These are phyloP conservation scores for Rhizoglyphus robini DNA, from an alignment of 1,140 invertebrate species.

Conservation along the genomic window DNA sequence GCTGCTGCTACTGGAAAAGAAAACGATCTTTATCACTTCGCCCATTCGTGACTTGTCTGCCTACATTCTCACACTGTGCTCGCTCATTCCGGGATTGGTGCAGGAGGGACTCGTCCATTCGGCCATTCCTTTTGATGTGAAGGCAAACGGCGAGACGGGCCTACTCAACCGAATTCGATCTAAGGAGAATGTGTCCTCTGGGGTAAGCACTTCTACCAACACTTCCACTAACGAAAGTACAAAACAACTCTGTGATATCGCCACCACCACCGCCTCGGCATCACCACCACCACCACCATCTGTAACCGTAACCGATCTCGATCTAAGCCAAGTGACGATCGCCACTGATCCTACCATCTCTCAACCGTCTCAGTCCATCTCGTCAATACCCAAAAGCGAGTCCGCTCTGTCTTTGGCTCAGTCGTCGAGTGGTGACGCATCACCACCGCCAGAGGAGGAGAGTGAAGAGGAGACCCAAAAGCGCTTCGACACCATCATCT, in stretches of 20 bases:
- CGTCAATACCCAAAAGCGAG: too few relatives aligned
- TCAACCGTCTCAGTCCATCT: too few relatives aligned
- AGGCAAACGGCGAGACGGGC: not conserved
- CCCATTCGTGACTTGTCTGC: conserved; percentile 78
- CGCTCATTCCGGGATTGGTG: conserved; percentile 64
- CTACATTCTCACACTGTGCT: conserved; percentile 71
- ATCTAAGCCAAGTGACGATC: not conserved
- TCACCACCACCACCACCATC: not conserved
- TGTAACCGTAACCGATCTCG: too few relatives aligned
- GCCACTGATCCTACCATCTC: too few relatives aligned
- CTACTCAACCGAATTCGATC: too few relatives aligned
- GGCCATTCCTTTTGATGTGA: not conserved
- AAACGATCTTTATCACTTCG: conserved; percentile 80
- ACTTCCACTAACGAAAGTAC: too few relatives aligned
- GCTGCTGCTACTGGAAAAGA: conserved; percentile 72
- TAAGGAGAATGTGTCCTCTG: too few relatives aligned
- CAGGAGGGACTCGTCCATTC: conserved; percentile 42
- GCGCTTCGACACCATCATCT: conserved; percentile 13
- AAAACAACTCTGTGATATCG: not conserved
- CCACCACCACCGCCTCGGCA: not conserved
- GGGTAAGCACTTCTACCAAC: too few relatives aligned
- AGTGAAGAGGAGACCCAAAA: conserved; percentile 3
- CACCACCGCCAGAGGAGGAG: too few relatives aligned
- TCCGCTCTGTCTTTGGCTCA: too few relatives aligned
- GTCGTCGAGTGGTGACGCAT: too few relatives aligned